A percentile compares a stretch with the other conserved stretches of the same genome.
These are phyloP conservation scores for Chloroclystis v-ata DNA, from an alignment of 2,888 invertebrate genomes.

Conservation along the genomic window DNA sequence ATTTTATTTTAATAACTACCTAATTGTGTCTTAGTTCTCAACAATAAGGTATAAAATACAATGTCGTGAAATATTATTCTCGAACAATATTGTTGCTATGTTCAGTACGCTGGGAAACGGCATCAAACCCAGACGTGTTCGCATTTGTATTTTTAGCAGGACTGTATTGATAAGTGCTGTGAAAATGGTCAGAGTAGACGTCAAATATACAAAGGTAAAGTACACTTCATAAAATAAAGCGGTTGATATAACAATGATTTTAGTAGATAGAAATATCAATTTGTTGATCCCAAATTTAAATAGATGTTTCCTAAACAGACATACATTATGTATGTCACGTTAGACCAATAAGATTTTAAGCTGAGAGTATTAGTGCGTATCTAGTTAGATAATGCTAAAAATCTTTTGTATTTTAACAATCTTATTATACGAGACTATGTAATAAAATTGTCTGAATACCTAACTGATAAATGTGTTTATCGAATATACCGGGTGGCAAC, in stretches of 20 bases:
- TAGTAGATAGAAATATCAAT: too few species aligned
- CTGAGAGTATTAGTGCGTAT: too few species aligned
- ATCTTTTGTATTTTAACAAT: too few species aligned
- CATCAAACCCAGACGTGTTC: conserved; percentile 24
- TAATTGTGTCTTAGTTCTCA: neutral
- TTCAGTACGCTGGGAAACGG: conserved; percentile 36
- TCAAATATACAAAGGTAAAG: conserved; percentile 74
- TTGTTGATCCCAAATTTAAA: too few species aligned
- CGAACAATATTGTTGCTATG: neutral
- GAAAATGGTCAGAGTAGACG: conserved; percentile 72
- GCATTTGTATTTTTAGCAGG: neutral
- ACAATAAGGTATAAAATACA: neutral
- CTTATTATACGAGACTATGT: too few species aligned
- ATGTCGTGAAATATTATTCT: neutral
- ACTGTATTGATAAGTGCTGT: neutral
- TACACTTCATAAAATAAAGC: neutral
- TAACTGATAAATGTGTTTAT: neutral
- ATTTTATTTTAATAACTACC: too few species aligned
- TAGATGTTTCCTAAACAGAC: too few species aligned
- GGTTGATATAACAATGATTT: too few species aligned
- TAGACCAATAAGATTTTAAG: too few species aligned
- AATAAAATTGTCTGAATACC: too few species aligned
- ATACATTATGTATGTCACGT: too few species aligned
- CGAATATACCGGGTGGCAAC: neutral
- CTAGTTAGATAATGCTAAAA: too few species aligned